Evolutionary conservation across 2,113 vertebrate genomes (phyloP), one percentile per base, ranked within the genome.

Genomic region (Picathartes gymnocephalus): DNA sequence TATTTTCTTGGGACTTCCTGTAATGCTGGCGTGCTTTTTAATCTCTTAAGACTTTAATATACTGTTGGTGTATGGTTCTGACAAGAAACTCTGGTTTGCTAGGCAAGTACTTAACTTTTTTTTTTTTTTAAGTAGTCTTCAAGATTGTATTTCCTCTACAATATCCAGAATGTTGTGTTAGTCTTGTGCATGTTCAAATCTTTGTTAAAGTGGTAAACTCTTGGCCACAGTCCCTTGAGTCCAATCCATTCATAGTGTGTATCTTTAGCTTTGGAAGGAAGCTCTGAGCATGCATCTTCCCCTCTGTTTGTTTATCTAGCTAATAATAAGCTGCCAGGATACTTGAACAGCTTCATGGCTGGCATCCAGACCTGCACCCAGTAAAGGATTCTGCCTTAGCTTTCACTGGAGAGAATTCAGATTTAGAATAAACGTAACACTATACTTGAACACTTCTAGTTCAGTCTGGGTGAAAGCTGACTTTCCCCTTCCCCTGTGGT

Each of bases 251-350:
- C 95, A 96, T 88, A 92, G 66, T 37, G 61, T 72, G 5, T 91
- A 81, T 96, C 87, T 91, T 88, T 94, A 90, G 88, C 78, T 91
- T 85, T 95, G 74, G 70, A 90, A 92, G 79, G 90, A 96, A 94
- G 57, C 81, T 90, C 81, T 88, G 74, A 85, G 66, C 53, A 85
- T 68, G 79, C 37, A 90, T 80, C 62, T 93, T 92, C 45, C 65
- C n/a, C 18, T 65, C 81, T 91, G 84, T 96, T 96, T 96, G 84
- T 95, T 96, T 96, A 85, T 85, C 70, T 86, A 85, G 85, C 93
- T 96, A 95, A 96, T 95, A 93, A 96, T 93, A 95, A 90, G 71
- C 88, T 93, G 74, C 81, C 88, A 77, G 74, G 79, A 90, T 85
- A 82, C 88, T 85, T 80, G 58, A 90, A 92, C 62, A 85, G 81